Base-by-base conservation (phyloP, 2,888 invertebrate species). In the Leucoma salicis region DNA sequence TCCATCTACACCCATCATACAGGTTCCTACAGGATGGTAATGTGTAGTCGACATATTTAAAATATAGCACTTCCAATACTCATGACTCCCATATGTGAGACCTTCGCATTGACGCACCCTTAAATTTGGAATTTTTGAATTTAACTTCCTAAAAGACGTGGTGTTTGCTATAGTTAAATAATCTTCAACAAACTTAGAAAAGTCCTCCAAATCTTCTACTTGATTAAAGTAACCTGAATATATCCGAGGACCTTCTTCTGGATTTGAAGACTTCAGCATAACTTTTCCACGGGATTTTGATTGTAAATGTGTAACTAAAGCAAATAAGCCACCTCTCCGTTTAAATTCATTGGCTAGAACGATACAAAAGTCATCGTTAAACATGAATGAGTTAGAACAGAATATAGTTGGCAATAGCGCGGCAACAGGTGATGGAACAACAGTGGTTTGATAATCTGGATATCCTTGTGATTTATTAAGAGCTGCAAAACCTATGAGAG, bases 21-120 rank as follows among this genome's bases (percentile, higher is more conserved):
- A 79, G 3, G 82, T 76, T 0, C 79, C 77, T 0, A 61, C 49
- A 1, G 63, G 58, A 45, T 83, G 82, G 60, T 93, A 95, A 35
- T 93, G 91, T 0, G 94, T 94, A 35, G 91, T 88, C 0, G 69
- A 93, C 91, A 61, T 42, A 12, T 66, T 62, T 14, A 62, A 41
- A 5, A 63, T 42, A 31, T 67, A 73, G 46, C 82, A 82, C 33
- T 56, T 70, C 76, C 75, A 79, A 46, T 77, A 81, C 2, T 70
- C 68, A 12, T 48, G 58, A 33, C 63, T 76, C 0, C 42, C 46
- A 16, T 68, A 56, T 3, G 35, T 32, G 0, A 66, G 42, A 11
- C 46, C 42, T 4, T 55, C 43, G 42, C 82, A 82, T 24, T 68
- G 52, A 7, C 29, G 25, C 0, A 69, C 27, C 27, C 54, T 46